Evolutionary conservation across 2,797 vertebrate species (phyloP).

Genomic region (Sparidentex hasta): DNA sequence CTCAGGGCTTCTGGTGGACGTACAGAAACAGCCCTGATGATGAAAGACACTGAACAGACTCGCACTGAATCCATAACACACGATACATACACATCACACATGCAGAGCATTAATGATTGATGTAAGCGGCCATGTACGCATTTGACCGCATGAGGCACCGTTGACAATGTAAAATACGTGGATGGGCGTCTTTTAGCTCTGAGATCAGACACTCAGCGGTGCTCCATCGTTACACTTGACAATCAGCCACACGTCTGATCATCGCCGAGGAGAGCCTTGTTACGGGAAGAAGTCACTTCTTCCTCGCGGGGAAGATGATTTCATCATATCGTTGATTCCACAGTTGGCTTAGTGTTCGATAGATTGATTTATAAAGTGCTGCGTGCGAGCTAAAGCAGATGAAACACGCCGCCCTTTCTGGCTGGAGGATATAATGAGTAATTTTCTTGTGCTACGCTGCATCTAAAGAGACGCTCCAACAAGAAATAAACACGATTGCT

Average conservation of each 20-base stretch:
- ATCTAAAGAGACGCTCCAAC: slow-evolving; percentile 66
- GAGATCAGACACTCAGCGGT: slow-evolving; percentile 7
- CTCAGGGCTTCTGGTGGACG: background rate
- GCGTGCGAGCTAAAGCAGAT: background rate
- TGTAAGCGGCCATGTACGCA: background rate
- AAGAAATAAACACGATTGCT: slow-evolving; percentile 72
- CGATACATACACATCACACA: background rate
- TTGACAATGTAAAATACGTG: background rate
- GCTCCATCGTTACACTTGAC: slow-evolving; percentile 22
- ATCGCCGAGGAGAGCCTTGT: slow-evolving; percentile 22
- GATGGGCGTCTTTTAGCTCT: background rate
- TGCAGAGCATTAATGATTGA: background rate
- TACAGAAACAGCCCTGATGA: too few relatives aligned
- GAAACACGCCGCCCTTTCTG: background rate
- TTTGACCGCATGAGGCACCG: too few relatives aligned
- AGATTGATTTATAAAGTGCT: slow-evolving; percentile 9
- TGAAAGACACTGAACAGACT: background rate
- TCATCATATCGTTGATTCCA: slow-evolving; percentile 15
- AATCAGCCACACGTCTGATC: slow-evolving; percentile 44
- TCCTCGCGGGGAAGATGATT: slow-evolving; percentile 13
- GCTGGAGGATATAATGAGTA: slow-evolving; percentile 33
- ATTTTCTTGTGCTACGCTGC: slow-evolving; percentile 38
- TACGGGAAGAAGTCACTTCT: slow-evolving; percentile 13
- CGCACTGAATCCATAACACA: background rate
- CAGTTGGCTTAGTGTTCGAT: background rate